A percentile compares a stretch with the other conserved stretches of the same genome.
These are phyloP conservation scores for Procambarus virginalis DNA, from an alignment of 1,140 invertebrate species.

Conservation along the genomic window DNA sequence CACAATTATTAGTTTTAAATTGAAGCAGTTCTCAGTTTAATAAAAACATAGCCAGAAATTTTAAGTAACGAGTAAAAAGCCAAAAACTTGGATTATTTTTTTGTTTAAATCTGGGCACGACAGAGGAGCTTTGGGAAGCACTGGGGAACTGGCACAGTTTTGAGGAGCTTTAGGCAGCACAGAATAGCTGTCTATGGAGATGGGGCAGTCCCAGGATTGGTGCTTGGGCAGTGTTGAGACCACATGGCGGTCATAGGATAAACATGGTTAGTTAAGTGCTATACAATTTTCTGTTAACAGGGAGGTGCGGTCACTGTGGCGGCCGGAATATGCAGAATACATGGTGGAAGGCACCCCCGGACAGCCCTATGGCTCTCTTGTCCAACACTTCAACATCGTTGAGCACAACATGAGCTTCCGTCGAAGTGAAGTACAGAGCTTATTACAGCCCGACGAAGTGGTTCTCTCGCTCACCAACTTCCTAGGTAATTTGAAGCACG, in stretches of 20 bases:
- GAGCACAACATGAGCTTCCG: constrained; percentile 97
- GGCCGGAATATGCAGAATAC: constrained; percentile 98
- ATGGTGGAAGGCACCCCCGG: constrained; percentile 99
- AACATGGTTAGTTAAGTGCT: background rate
- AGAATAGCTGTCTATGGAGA: background rate
- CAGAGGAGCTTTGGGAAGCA: background rate
- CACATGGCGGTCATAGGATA: too few relatives aligned
- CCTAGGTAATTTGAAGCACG: constrained; percentile 81
- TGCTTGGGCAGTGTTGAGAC: background rate
- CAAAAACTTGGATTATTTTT: too few relatives aligned
- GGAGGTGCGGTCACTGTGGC: constrained; percentile 92
- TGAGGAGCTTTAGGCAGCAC: background rate
- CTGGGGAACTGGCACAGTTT: background rate
- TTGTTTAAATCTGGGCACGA: background rate
- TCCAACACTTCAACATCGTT: constrained; percentile 98
- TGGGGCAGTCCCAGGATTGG: too few relatives aligned
- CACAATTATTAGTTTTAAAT: too few relatives aligned
- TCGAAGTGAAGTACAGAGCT: constrained; percentile 87
- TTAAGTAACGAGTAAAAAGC: too few relatives aligned
- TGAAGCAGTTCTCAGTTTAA: too few relatives aligned
- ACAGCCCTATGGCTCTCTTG: constrained; percentile 91
- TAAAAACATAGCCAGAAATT: too few relatives aligned
- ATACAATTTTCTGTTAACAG: constrained; percentile 70
- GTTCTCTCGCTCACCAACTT: constrained; percentile 92
- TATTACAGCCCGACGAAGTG: constrained; percentile 87